Base-by-base conservation (phyloP, 1,140 invertebrate species). In the Cherax destructor region DNA sequence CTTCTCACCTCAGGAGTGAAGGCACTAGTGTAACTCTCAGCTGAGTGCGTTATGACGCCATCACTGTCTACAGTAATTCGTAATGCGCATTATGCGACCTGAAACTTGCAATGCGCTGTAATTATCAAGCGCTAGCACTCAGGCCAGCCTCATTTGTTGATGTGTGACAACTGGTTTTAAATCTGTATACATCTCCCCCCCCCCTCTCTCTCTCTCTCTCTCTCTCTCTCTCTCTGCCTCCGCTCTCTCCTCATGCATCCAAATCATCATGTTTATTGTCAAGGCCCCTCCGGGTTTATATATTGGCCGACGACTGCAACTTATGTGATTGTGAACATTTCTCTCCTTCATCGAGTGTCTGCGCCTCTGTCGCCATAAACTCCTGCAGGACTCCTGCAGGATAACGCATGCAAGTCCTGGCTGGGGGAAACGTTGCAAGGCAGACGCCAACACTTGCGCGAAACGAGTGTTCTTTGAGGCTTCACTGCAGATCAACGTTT, bases 321-420 rank as follows among this genome's bases (percentile, higher is more conserved):
- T 78, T 87, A 87, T 87, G 85, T 77, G 85, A 87, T 87, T 87
- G 85, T 87, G 85, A 79, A 87, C 85, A 87, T 87, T 87, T 76
- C 85, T 78, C 85, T 87, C 85, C 77, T 87, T 87, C 85, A 87
- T 87, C 85, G 85, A 87, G 85, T 87, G 74, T 79, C 74, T 87
- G 47, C 59, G 76, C 69, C 24, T n/a, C 21, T 74, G 76, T n/a
- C 85, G 72, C 79, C 85, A 74, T 87, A 87, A 87, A 87, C 85
- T 79, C 41, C 21, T 10, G 49, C 49, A 74, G 77, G 85, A 87
- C 85, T 79, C 41, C 21, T 10, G 49, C 49, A 74, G 77, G 85
- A 87, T 56, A 87, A 76, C 85, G 79, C 78, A 79, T 87, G 79
- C 85, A 65, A 87, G 85, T 87, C 59, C 30, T 77, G 50, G 85